A percentile compares a stretch with the other conserved stretches of the same genome.
These are phyloP conservation scores for Carcharodon carcharias DNA, from an alignment of 2,797 vertebrate species.

Conservation along the genomic window DNA sequence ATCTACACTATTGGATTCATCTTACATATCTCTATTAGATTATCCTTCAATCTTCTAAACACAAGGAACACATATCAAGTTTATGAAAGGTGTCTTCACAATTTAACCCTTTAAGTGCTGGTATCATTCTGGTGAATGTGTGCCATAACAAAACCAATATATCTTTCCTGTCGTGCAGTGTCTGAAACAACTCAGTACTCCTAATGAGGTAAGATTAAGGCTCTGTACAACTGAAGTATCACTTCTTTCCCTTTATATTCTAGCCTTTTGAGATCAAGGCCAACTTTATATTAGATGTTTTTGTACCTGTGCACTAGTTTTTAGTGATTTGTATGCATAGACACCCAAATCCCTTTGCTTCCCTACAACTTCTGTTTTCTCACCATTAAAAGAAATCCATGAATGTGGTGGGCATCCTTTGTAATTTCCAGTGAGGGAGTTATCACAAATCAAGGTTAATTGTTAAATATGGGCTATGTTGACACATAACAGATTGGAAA, in stretches of 20 bases:
- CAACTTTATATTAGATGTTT: no score
- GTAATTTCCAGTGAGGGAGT: neutral
- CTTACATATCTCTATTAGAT: neutral
- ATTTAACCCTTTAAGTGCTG: neutral
- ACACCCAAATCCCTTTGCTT: neutral
- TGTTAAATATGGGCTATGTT: neutral
- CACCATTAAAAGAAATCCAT: neutral
- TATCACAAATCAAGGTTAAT: neutral
- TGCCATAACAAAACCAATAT: neutral
- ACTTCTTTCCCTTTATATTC: no score
- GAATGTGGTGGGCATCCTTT: neutral
- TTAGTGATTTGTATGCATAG: neutral
- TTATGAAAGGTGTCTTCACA: neutral
- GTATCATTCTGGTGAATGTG: neutral
- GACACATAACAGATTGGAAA: neutral
- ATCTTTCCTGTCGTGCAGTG: no score
- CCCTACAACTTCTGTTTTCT: neutral
- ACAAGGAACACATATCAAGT: neutral
- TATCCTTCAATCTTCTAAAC: neutral
- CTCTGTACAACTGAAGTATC: no score
- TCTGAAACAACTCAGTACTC: no score
- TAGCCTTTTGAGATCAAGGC: no score
- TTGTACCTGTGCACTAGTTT: neutral
- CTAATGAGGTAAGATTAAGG: no score
- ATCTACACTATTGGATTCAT: neutral